These are phyloP conservation scores for Hystrix brachyura DNA, from an alignment of 2,113 vertebrate species.

Conservation along the genomic window DNA sequence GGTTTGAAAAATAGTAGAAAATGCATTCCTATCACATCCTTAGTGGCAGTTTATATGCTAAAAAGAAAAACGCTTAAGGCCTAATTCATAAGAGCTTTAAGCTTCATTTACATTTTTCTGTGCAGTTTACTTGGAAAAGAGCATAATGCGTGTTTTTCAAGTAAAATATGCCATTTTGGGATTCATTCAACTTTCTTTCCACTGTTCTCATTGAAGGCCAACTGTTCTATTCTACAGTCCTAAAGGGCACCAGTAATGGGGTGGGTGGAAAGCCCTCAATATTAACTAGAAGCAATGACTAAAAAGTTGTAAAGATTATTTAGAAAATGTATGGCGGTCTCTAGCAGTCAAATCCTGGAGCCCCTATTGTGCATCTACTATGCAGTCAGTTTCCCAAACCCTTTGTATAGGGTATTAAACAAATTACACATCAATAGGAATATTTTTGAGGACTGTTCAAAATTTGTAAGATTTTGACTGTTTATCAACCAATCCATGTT, in stretches of 20 bases:
- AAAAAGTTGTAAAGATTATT: slow-evolving; percentile 69
- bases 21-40: slow-evolving; percentile 85
- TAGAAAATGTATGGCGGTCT: slow-evolving; percentile 70
- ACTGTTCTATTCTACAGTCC: slow-evolving; percentile 64
- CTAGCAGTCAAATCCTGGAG: slow-evolving; percentile 64
- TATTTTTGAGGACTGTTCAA: slow-evolving; percentile 30
- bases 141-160: slow-evolving; percentile 83
- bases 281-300: slow-evolving; percentile 77
- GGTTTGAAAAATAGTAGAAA: slow-evolving; percentile 84
- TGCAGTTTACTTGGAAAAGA: slow-evolving; percentile 84
- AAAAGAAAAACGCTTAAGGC: slow-evolving; percentile 85
- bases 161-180: slow-evolving; percentile 79
- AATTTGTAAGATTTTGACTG: slow-evolving; percentile 56
- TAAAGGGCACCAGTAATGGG: slow-evolving; percentile 68
- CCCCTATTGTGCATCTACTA: slow-evolving; percentile 54
- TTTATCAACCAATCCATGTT: neutral
- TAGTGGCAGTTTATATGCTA: slow-evolving; percentile 85
- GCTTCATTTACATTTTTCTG: slow-evolving; percentile 86
- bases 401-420: slow-evolving; percentile 67
- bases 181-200: slow-evolving; percentile 77
- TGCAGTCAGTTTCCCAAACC: slow-evolving; percentile 64
- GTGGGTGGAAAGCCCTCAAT: slow-evolving; percentile 75
- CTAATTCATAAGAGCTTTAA: slow-evolving; percentile 85
- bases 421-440: slow-evolving; percentile 66
- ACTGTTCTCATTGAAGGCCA: slow-evolving; percentile 67